These are phyloP conservation scores for Coelinius sp. DNA, from an alignment of 2,888 invertebrate genomes.

Conservation along the genomic window DNA sequence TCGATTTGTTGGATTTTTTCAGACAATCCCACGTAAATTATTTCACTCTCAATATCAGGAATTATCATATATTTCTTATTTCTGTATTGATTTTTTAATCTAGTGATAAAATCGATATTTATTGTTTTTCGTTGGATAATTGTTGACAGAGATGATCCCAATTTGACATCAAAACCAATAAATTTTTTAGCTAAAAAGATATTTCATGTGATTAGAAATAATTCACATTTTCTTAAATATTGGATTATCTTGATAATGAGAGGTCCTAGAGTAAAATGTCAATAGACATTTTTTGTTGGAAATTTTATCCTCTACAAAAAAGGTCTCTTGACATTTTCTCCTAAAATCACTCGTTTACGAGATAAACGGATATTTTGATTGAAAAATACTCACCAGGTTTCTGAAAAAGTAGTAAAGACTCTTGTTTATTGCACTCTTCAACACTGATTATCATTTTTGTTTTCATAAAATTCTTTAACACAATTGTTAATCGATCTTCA, in stretches of 20 bases:
- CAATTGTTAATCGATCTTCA: conserved; percentile 80
- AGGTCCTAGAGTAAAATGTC: too few species aligned
- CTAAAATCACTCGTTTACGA: background rate
- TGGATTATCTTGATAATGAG: too few species aligned
- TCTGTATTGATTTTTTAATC: conserved; percentile 71
- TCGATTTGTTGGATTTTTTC: conserved; percentile 73
- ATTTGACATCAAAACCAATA: conserved; percentile 76
- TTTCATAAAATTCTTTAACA: conserved; percentile 79
- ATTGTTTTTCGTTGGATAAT: conserved; percentile 56
- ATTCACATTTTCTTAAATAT: too few species aligned
- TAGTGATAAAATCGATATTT: conserved; percentile 65
- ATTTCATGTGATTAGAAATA: too few species aligned
- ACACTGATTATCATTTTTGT: conserved; percentile 77
- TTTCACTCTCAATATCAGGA: conserved; percentile 70
- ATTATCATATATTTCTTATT: conserved; percentile 74
- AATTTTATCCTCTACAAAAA: too few species aligned
- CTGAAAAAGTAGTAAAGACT: conserved; percentile 78
- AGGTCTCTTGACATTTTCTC: too few species aligned
- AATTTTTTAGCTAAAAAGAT: conserved; percentile 73
- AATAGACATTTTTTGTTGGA: too few species aligned
- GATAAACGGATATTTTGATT: conserved; percentile 6
- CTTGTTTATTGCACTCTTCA: conserved; percentile 78
- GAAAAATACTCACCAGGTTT: conserved; percentile 63
- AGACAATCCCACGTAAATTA: conserved; percentile 75
- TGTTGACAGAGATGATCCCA: conserved; percentile 74